phyloP scores from a whole-genome alignment of 1,140 invertebrate genomes.

The Leptinotarsa lineolata region DNA sequence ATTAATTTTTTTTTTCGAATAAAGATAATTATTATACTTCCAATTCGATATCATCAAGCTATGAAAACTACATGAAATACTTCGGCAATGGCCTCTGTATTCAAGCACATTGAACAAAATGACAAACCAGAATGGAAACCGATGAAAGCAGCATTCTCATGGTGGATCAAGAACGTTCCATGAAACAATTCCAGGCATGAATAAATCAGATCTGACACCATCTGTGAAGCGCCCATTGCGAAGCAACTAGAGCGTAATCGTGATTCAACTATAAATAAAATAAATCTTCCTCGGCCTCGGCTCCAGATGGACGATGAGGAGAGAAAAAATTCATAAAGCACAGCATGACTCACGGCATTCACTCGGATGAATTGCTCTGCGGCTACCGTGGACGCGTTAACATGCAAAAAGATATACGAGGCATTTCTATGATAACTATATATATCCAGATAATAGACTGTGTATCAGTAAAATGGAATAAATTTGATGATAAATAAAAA shows the following conservation, averaged over 20 bases:
- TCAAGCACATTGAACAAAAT: no score
- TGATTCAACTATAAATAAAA: conserved; percentile 22
- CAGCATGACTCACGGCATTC: conserved; percentile 11
- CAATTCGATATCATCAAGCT: no score
- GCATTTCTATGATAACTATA: no score
- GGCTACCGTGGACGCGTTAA: neutral
- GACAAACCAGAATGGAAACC: no score
- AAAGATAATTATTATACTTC: no score
- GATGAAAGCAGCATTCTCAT: conserved; percentile 6
- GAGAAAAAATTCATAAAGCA: conserved; percentile 15
- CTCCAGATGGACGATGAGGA: conserved; percentile 14
- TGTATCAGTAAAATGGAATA: no score
- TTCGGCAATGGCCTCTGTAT: no score
- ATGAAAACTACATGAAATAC: no score
- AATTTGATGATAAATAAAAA: no score
- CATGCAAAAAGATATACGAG: neutral
- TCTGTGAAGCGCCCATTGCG: conserved; percentile 15
- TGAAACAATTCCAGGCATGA: neutral
- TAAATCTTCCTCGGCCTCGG: conserved; percentile 13
- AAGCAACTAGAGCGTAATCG: conserved; percentile 21
- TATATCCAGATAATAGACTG: no score
- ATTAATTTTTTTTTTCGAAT: no score
- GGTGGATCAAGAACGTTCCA: conserved; percentile 4
- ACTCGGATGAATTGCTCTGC: neutral
- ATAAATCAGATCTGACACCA: conserved; percentile 21